Evolutionary conservation across 2,113 vertebrate species (phyloP).

Genomic region (Galeopterus variegatus): DNA sequence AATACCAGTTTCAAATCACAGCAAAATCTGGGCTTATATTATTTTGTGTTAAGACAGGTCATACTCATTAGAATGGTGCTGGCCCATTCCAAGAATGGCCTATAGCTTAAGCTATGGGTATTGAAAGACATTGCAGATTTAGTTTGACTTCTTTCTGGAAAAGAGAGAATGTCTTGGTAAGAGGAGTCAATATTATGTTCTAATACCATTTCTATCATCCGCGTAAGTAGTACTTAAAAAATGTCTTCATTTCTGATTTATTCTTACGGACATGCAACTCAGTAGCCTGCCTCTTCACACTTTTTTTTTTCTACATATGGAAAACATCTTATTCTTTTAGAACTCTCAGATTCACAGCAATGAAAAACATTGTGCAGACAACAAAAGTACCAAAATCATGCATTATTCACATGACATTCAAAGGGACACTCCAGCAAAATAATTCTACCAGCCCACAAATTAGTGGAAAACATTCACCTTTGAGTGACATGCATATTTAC

Average conservation of each 20-base stretch:
- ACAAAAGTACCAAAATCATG: slow-evolving; percentile 61
- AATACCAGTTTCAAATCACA: slow-evolving; percentile 1
- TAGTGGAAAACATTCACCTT: slow-evolving; percentile 41
- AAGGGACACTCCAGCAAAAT: slow-evolving; percentile 51
- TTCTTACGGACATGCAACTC: slow-evolving; percentile 14
- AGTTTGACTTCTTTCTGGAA: slow-evolving; percentile 28
- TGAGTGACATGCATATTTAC: slow-evolving; percentile 69
- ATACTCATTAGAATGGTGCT: background rate
- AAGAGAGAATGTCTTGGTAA: slow-evolving; percentile 19
- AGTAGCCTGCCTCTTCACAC: slow-evolving; percentile 28
- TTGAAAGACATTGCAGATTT: background rate
- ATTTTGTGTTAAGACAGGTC: background rate
- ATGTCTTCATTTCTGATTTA: slow-evolving; percentile 58
- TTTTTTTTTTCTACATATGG: slow-evolving; percentile 65
- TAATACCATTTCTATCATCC: slow-evolving; percentile 60
- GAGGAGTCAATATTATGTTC: background rate
- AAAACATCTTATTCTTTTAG: slow-evolving; percentile 63
- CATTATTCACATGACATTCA: slow-evolving; percentile 76
- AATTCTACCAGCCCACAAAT: slow-evolving; percentile 1
- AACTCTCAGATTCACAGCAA: slow-evolving; percentile 40
- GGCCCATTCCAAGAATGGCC: background rate
- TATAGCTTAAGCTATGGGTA: background rate
- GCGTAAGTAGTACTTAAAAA: slow-evolving; percentile 52
- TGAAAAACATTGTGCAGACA: slow-evolving; percentile 53
- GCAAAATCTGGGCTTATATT: slow-evolving; percentile 5